Percentiles rank a stretch among this genome's conserved stretches.
Evolutionary conservation across 2,113 vertebrate species (phyloP).

Genomic region (Galemys pyrenaicus): DNA sequence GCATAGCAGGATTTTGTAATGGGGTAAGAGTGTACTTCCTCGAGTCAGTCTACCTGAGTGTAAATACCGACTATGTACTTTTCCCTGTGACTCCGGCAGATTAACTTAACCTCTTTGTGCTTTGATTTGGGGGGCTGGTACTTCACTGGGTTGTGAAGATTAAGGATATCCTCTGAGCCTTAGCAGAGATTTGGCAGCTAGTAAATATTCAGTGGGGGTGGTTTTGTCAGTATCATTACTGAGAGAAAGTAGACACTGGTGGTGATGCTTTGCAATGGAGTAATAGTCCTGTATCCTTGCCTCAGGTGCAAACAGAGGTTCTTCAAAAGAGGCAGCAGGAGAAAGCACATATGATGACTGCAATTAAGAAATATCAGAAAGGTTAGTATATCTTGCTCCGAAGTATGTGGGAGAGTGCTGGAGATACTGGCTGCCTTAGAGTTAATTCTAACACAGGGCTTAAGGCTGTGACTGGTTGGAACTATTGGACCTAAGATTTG

Average conservation of each 20-base stretch:
- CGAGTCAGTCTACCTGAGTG: background rate
- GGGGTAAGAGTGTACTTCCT: background rate
- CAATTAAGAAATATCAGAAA: constrained; percentile 98
- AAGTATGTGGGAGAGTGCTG: background rate
- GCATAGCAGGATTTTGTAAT: background rate
- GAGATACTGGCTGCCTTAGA: background rate
- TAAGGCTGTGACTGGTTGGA: background rate
- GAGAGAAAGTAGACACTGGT: background rate
- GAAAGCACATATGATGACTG: constrained; percentile 95
- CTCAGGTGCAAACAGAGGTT: constrained; percentile 95
- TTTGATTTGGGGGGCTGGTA: background rate
- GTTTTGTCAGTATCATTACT: background rate
- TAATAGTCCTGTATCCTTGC: constrained; percentile 58
- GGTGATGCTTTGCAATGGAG: background rate
- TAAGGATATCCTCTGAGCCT: background rate
- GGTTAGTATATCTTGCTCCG: constrained; percentile 82
- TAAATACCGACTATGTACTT: background rate
- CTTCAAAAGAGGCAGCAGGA: constrained; percentile 97
- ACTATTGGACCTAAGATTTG: background rate
- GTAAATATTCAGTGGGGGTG: background rate
- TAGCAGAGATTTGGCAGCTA: background rate
- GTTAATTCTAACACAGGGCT: background rate
- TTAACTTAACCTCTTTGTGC: background rate
- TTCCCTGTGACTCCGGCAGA: background rate
- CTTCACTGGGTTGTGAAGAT: background rate